Percentiles rank a stretch among this genome's conserved stretches.
These are phyloP conservation scores for Cerastoderma edule DNA, from an alignment of 2,888 invertebrate species.

Conservation along the genomic window DNA sequence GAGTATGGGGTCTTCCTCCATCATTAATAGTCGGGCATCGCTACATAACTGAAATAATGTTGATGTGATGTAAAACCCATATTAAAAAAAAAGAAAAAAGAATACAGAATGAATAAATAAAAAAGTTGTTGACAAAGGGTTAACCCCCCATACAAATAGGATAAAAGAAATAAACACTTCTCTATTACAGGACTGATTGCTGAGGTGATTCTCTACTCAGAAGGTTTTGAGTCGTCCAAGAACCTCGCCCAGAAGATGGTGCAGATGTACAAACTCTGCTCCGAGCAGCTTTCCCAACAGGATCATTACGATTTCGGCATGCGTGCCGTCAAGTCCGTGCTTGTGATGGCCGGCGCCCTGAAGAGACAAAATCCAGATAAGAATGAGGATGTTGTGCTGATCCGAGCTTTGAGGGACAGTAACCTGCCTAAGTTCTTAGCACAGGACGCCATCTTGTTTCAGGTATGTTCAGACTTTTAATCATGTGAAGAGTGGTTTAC, in stretches of 20 bases:
- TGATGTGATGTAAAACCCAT: too few relatives aligned
- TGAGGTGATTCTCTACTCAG: slow-evolving; percentile 96
- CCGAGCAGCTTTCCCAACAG: slow-evolving; percentile 95
- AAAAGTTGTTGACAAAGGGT: too few relatives aligned
- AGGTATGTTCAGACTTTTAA: too few relatives aligned
- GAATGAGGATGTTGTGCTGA: slow-evolving; percentile 90
- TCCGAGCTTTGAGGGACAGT: slow-evolving; percentile 94
- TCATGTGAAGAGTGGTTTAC: too few relatives aligned
- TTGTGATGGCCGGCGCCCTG: slow-evolving; percentile 95
- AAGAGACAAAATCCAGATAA: slow-evolving; percentile 94
- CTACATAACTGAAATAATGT: too few relatives aligned
- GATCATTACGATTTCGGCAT: slow-evolving; percentile 95
- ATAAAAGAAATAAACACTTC: too few relatives aligned
- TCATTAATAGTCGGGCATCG: too few relatives aligned
- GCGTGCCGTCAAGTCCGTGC: slow-evolving; percentile 87
- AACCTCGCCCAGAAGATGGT: slow-evolving; percentile 95
- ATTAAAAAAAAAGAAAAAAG: too few relatives aligned
- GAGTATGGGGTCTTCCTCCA: too few relatives aligned
- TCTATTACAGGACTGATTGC: slow-evolving; percentile 86
- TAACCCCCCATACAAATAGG: too few relatives aligned
- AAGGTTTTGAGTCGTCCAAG: slow-evolving; percentile 95
- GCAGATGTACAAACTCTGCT: slow-evolving; percentile 95
- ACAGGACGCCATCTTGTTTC: slow-evolving; percentile 93
- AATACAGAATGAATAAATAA: too few relatives aligned
- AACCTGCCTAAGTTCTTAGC: slow-evolving; percentile 95